Conservation (phyloP, 1,140 invertebrate species). For the Apocrypta bakeri region DNA sequence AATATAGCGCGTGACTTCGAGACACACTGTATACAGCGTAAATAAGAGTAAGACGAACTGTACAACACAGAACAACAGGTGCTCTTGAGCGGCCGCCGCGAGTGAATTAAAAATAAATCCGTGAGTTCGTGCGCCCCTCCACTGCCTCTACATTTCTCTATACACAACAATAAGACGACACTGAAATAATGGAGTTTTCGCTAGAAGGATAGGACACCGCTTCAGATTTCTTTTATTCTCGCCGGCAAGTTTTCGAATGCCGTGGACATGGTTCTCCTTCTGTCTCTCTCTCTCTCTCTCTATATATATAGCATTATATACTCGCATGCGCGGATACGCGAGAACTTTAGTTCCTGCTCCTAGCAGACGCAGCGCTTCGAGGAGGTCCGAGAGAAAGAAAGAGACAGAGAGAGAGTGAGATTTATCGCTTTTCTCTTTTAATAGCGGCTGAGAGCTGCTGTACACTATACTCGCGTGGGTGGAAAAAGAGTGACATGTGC, state of each 20-base stretch:
- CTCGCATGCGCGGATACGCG: neutral
- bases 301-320: neutral
- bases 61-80: constrained; percentile 34
- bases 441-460: constrained; percentile 47
- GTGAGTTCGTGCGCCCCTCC: neutral
- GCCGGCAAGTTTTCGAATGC: neutral
- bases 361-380: constrained; percentile 54
- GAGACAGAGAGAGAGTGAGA: constrained; percentile 57
- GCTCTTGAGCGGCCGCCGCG: constrained; percentile 6
- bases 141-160: too few relatives aligned
- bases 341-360: constrained; percentile 25
- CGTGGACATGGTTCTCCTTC: neutral
- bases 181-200: constrained; percentile 41
- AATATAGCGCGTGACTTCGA: neutral
- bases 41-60: neutral
- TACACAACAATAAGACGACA: neutral
- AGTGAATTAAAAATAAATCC: constrained; percentile 38
- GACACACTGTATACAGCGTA: neutral
- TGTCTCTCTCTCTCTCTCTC: neutral
- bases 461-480: neutral
- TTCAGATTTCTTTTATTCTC: constrained; percentile 13
- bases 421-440: constrained; percentile 62
- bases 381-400: constrained; percentile 59
- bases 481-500: constrained; percentile 3
- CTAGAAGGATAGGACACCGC: neutral